A percentile compares a stretch with the other conserved stretches of the same genome.
Evolutionary conservation across 2,113 vertebrate species (phyloP).

Genomic region (Hippocampus guttulatus): DNA sequence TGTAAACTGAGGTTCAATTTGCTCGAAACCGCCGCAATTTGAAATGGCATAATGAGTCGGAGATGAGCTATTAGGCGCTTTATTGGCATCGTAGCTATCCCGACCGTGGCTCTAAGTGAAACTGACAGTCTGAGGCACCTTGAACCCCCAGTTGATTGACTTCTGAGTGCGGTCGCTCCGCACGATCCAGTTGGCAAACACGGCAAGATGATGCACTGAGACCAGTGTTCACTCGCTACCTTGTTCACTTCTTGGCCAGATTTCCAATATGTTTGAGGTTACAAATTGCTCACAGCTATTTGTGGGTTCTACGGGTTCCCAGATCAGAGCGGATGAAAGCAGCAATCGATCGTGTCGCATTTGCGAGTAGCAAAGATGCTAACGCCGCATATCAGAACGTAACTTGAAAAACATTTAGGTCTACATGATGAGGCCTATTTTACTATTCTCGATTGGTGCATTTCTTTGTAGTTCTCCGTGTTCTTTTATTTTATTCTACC

Average conservation of each 20-base stretch:
- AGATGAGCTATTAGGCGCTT: slow-evolving; percentile 52
- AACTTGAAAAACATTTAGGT: too few species aligned
- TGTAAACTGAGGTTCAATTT: slow-evolving; percentile 37
- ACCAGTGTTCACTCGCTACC: neutral
- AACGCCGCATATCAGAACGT: too few species aligned
- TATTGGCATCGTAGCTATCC: slow-evolving; percentile 27
- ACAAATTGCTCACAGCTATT: too few species aligned
- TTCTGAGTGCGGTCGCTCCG: neutral
- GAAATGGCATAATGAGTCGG: slow-evolving; percentile 49
- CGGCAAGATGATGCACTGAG: slow-evolving; percentile 16
- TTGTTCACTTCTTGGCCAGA: slow-evolving; percentile 2
- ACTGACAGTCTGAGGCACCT: slow-evolving; percentile 36
- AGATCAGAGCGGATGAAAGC: too few species aligned
- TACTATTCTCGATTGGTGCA: too few species aligned
- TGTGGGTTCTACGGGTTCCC: too few species aligned
- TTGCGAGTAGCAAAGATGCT: too few species aligned
- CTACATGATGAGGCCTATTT: too few species aligned
- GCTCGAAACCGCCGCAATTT: slow-evolving; percentile 42
- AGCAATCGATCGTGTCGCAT: too few species aligned
- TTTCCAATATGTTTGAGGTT: too few species aligned
- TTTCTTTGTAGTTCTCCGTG: too few species aligned
- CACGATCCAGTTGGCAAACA: neutral
- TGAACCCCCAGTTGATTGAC: slow-evolving; percentile 15
- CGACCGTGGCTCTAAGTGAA: slow-evolving; percentile 37
- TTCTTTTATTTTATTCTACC: too few species aligned